These are phyloP conservation scores for Mormyrops boulengeri DNA, from an alignment of 2,797 vertebrate genomes.

Conservation along the genomic window DNA sequence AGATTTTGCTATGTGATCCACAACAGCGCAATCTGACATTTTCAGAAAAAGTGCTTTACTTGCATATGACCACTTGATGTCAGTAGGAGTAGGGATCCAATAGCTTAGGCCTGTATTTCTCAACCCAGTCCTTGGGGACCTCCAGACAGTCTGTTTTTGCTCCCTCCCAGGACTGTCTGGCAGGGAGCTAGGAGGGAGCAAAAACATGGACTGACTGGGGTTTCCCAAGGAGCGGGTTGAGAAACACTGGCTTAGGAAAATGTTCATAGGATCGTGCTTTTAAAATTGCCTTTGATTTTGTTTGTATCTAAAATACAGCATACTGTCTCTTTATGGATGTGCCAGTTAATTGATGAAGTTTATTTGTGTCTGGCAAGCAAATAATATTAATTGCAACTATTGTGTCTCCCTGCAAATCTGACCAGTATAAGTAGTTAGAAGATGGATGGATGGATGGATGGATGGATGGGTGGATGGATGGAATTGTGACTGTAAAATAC, in stretches of 20 bases:
- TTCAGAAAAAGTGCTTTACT: conserved; percentile 17
- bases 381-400: background rate
- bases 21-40: background rate
- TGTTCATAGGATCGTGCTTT: background rate
- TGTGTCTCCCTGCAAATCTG: background rate
- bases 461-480: too few relatives aligned
- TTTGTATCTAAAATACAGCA: background rate
- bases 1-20: background rate
- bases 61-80: conserved; percentile 50
- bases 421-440: background rate
- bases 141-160: background rate
- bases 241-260: background rate
- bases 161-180: background rate
- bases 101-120: background rate
- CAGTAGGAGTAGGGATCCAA: conserved; percentile 42
- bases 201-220: background rate
- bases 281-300: background rate
- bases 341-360: background rate
- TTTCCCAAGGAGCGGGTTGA: background rate
- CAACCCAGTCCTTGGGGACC: background rate
- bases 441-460: background rate
- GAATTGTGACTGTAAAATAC: background rate
- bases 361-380: background rate
- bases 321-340: background rate
- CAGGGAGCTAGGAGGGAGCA: background rate